phyloP scores from a whole-genome alignment of 2,888 invertebrate species.

The Globia sparganii region DNA sequence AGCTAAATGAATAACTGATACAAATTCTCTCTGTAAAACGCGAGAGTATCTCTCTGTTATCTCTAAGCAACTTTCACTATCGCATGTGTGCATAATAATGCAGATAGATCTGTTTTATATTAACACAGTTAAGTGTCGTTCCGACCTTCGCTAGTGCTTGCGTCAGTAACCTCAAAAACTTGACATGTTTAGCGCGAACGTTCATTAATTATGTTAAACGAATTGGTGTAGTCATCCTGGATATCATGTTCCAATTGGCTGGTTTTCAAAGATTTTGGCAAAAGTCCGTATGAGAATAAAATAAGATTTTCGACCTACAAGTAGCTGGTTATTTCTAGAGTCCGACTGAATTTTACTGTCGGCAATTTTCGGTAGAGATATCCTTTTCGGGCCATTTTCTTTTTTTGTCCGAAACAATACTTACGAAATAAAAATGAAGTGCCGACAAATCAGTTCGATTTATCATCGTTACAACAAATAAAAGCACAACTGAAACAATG shows the following conservation, averaged over 20 bases:
- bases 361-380: background rate
- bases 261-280: conserved; percentile 36
- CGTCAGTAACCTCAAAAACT: conserved; percentile 61
- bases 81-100: conserved; percentile 51
- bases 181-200: conserved; percentile 53
- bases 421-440: background rate
- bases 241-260: conserved; percentile 51
- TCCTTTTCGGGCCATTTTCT: background rate
- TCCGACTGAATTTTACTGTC: background rate
- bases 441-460: background rate
- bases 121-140: conserved; percentile 53
- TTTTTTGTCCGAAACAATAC: background rate
- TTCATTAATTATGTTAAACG: conserved; percentile 39
- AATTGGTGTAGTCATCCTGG: conserved; percentile 31
- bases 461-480: background rate
- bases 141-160: conserved; percentile 51
- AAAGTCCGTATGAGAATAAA: background rate
- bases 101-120: conserved; percentile 58
- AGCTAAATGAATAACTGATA: conserved; percentile 62
- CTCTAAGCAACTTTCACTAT: conserved; percentile 68
- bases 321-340: background rate
- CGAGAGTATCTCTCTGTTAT: conserved; percentile 60
- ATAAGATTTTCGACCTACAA: background rate
- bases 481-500: background rate
- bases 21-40: conserved; percentile 51